Conservation (phyloP, 2,113 vertebrate genomes). For the Melanerpes formicivorus region DNA sequence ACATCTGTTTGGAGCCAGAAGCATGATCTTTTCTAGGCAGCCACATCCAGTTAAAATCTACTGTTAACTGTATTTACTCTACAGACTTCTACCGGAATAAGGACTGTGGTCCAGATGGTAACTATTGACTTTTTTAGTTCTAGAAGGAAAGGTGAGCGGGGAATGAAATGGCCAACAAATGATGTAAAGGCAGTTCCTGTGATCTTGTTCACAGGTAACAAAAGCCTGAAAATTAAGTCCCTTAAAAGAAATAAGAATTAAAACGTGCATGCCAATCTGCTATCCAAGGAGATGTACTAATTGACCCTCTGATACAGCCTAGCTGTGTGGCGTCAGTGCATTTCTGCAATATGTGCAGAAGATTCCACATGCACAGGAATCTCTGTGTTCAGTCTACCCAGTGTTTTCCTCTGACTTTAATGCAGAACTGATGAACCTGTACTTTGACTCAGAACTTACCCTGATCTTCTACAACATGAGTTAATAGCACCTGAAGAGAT, state of each 20-base stretch:
- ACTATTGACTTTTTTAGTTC: background rate
- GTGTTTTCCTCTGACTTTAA: background rate
- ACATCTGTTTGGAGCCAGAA: background rate
- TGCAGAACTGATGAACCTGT: background rate
- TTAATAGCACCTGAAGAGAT: slow-evolving; percentile 12
- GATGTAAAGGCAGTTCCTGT: background rate
- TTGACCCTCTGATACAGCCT: background rate
- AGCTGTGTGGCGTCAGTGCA: background rate
- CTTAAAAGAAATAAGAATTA: background rate
- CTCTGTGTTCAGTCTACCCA: background rate
- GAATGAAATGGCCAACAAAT: background rate
- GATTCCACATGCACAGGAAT: background rate
- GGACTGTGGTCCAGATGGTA: background rate
- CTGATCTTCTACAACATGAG: background rate
- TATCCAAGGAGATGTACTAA: background rate
- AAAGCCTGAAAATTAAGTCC: background rate
- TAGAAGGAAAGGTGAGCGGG: accelerated
- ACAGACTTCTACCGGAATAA: background rate
- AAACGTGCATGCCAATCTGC: background rate
- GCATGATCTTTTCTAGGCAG: background rate
- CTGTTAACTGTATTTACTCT: background rate
- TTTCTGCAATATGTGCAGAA: background rate
- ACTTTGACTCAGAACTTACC: background rate
- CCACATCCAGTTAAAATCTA: background rate
- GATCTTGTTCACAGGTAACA: background rate